These are phyloP conservation scores for Nylanderia fulva DNA, from an alignment of 1,140 invertebrate genomes.

Conservation along the genomic window DNA sequence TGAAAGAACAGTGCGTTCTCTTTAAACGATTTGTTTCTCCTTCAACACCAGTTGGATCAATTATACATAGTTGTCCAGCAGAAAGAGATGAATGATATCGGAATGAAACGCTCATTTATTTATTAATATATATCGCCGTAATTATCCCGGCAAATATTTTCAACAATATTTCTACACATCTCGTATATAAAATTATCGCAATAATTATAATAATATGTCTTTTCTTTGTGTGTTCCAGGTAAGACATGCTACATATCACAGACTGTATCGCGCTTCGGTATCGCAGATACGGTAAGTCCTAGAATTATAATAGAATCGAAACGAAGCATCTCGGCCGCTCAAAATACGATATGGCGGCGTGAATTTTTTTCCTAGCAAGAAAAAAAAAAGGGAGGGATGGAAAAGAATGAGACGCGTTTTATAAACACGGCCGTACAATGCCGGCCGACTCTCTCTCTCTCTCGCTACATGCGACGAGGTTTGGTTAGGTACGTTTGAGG, in stretches of 20 bases:
- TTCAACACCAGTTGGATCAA: neutral
- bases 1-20: neutral
- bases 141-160: neutral
- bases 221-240: slow-evolving; percentile 64
- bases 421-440: slow-evolving; percentile 72
- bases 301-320: too few relatives aligned
- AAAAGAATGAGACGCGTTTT: slow-evolving; percentile 64
- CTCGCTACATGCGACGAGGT: slow-evolving; percentile 72
- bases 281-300: neutral
- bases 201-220: neutral
- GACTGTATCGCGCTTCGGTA: too few relatives aligned
- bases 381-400: slow-evolving; percentile 7
- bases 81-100: neutral
- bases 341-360: slow-evolving; percentile 4
- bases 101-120: neutral
- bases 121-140: neutral
- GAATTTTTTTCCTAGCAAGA: slow-evolving; percentile 32
- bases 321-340: neutral
- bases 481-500: slow-evolving; percentile 84
- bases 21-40: neutral
- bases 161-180: neutral
- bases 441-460: slow-evolving; percentile 66
- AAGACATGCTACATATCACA: slow-evolving; percentile 39
- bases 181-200: neutral
- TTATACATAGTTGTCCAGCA: neutral